These are phyloP conservation scores for Gymnodraco acuticeps DNA, from an alignment of 2,797 vertebrate species.

Conservation along the genomic window DNA sequence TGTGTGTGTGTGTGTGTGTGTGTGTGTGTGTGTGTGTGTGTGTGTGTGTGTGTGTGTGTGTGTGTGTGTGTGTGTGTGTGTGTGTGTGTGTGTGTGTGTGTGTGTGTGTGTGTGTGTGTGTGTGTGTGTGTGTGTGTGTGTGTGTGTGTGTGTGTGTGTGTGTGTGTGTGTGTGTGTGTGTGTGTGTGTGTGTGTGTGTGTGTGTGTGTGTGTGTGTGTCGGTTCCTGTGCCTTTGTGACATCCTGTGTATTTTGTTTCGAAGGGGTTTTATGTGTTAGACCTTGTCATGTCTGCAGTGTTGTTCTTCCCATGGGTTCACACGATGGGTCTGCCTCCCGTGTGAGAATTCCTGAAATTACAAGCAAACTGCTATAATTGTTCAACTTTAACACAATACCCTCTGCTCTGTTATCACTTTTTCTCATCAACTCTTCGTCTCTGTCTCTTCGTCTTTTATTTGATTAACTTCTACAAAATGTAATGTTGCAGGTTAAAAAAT, in stretches of 20 bases:
- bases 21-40: conserved; percentile 5
- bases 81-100: not conserved
- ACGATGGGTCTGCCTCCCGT: conserved; percentile 30
- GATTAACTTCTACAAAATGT: not conserved
- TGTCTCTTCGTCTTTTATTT: not conserved
- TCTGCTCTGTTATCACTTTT: conserved; percentile 1
- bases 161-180: too few relatives aligned
- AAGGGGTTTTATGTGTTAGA: conserved; percentile 52
- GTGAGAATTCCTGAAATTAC: conserved; percentile 32
- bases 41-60: conserved; percentile 5
- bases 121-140: too few relatives aligned
- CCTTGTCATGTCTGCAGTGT: conserved; percentile 54
- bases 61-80: not conserved
- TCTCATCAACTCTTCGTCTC: not conserved
- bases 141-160: too few relatives aligned
- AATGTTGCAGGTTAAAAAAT: not conserved
- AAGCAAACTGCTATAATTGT: conserved; percentile 36
- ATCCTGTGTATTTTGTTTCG: conserved; percentile 65
- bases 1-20: conserved; percentile 8
- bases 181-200: too few relatives aligned
- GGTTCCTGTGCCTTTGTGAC: conserved; percentile 56
- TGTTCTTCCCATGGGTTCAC: conserved; percentile 67
- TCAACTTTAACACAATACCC: conserved; percentile 24
- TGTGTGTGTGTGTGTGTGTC: too few relatives aligned
- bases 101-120: too few relatives aligned